A percentile compares a stretch with the other conserved stretches of the same genome.
These are phyloP conservation scores for Anolis carolinensis DNA, from an alignment of 2,113 vertebrate species.

Conservation along the genomic window DNA sequence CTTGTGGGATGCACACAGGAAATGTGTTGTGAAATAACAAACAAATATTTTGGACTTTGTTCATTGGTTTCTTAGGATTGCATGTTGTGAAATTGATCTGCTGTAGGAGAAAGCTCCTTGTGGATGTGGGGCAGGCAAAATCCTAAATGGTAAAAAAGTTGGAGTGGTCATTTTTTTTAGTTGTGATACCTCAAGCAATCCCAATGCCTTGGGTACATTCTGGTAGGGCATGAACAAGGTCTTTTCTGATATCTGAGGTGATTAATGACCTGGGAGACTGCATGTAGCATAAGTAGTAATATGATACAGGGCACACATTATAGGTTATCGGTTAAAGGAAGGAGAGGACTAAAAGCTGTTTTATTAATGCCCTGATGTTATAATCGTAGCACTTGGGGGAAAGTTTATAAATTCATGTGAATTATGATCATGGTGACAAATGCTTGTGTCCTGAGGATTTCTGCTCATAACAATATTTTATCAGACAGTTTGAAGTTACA, in stretches of 20 bases:
- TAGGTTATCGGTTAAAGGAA: conserved; percentile 66
- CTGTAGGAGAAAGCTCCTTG: background rate
- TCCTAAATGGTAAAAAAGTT: background rate
- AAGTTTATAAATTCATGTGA: conserved; percentile 71
- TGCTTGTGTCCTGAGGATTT: conserved; percentile 45
- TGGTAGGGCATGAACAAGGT: background rate
- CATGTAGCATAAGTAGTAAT: conserved; percentile 48
- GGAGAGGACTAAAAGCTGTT: conserved; percentile 63
- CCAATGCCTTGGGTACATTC: background rate
- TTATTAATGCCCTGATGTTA: conserved; percentile 75
- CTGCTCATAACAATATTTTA: conserved; percentile 61
- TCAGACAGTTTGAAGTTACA: conserved; percentile 58
- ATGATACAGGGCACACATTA: conserved; percentile 65
- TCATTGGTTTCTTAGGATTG: conserved; percentile 6
- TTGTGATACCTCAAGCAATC: background rate
- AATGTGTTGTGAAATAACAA: background rate
- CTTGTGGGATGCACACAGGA: background rate
- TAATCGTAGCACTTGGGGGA: conserved; percentile 46
- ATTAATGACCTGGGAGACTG: conserved; percentile 53
- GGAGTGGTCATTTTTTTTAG: conserved; percentile 13
- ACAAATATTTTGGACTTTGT: background rate
- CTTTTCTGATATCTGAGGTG: conserved; percentile 52
- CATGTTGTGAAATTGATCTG: conserved; percentile 26
- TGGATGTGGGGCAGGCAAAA: conserved; percentile 31
- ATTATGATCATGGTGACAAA: conserved; percentile 64